phyloP scores from a whole-genome alignment of 2,113 vertebrate genomes.

The Scomber japonicus region DNA sequence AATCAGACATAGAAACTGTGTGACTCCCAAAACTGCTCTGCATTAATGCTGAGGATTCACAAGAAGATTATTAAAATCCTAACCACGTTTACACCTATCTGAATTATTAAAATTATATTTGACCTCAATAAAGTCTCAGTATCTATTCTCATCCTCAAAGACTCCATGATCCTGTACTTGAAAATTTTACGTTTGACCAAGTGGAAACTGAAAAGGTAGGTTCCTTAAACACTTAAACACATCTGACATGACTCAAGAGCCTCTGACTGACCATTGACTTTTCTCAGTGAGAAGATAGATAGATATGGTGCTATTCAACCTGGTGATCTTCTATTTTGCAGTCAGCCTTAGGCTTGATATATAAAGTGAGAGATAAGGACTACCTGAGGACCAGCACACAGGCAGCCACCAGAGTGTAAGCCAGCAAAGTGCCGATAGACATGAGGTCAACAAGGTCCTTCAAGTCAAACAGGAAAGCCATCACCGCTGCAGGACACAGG shows the following conservation, averaged over 20 bases:
- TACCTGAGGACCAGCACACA: conserved; percentile 97
- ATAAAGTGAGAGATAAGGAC: background rate
- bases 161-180: no score
- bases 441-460: conserved; percentile 97
- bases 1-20: background rate
- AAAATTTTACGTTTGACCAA: background rate
- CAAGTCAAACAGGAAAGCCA: conserved; percentile 97
- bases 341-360: background rate
- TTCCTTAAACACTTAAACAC: background rate
- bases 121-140: background rate
- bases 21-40: background rate
- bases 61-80: no score
- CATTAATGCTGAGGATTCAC: background rate
- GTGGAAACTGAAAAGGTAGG: background rate
- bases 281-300: background rate
- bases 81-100: no score
- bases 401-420: conserved; percentile 96
- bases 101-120: background rate
- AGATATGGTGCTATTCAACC: background rate
- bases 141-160: background rate
- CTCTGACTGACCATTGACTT: background rate
- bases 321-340: background rate
- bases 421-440: conserved; percentile 97
- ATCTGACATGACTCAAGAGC: background rate
- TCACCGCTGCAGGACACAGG: conserved; percentile 86